Base-by-base conservation (phyloP, 2,113 vertebrate species). In the Halichoeres trimaculatus region DNA sequence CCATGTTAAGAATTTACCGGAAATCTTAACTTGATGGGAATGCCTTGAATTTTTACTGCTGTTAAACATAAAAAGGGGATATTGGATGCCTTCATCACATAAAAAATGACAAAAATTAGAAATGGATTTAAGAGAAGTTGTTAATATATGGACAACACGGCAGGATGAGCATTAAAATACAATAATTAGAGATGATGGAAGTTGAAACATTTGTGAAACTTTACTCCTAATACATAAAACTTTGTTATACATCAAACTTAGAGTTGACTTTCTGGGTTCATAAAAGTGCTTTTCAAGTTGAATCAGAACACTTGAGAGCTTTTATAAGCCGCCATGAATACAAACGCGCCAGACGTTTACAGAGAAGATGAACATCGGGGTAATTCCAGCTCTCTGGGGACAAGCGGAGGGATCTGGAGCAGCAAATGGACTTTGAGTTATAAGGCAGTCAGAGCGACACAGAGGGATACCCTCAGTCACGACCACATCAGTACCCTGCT, bases 1-100 rank as follows among this genome's bases (percentile, higher is more conserved):
- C 30, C 19, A 34, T 40, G 93, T 95, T 91, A 95, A 96, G 93
- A 78, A 73, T 76, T 71, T 34, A 75, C 11, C 17, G 50, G 30
- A 11, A 40, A 13, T 59, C 0, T 55, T 6, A 45, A 58, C 55
- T n/a, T 22, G 20, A 17, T 67, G 24, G 47, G 17, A 26, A 43
- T 7, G 47, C 6, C 1, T 40, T 45, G 74, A 48, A 35, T 22
- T 57, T 26, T 62, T 10, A 41, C 40, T 23, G 40, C 30, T 24
- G 56, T 35, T 16, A 50, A 20, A 34, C 41, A 54, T 61, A 23
- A 74, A n/a, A 88, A 76, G 16, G 10, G 6, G 10, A 67, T 68
- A 70, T 70, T 55, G 34, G 19, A 56, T 38, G 23, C 24, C 51
- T 74, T 35, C n/a, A 71, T 78, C 22, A 65, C 9, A 24, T 0